A percentile compares a stretch with the other conserved stretches of the same genome.
Evolutionary conservation across 1,140 invertebrate species (phyloP).

Genomic region (Proctacanthus coquilletti): DNA sequence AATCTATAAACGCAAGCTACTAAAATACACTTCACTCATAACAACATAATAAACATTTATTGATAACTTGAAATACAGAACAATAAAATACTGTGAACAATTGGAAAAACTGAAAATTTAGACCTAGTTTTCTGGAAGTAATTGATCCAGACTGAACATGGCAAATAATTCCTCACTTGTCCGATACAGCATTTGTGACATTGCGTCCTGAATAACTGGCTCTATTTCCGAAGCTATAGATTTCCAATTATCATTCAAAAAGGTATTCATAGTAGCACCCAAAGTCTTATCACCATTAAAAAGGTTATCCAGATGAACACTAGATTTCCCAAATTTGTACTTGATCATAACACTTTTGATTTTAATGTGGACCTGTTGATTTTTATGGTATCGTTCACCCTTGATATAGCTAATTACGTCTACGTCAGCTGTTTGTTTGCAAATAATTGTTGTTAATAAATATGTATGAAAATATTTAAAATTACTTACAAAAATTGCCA

Average conservation of each 20-base stretch:
- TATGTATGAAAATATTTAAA: background rate
- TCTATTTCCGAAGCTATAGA: slow-evolving; percentile 37
- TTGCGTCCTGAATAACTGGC: slow-evolving; percentile 36
- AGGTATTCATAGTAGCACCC: slow-evolving; percentile 41
- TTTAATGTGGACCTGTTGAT: slow-evolving; percentile 28
- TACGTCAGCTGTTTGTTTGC: slow-evolving; percentile 37
- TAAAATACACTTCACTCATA: too few relatives aligned
- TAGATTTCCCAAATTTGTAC: slow-evolving; percentile 41
- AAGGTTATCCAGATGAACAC: slow-evolving; percentile 46
- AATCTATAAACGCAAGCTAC: too few relatives aligned
- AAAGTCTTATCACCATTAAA: slow-evolving; percentile 51
- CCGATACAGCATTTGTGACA: slow-evolving; percentile 36
- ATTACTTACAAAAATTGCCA: slow-evolving; percentile 38
- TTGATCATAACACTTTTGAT: slow-evolving; percentile 44
- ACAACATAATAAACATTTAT: too few relatives aligned
- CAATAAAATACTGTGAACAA: too few relatives aligned
- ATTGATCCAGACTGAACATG: slow-evolving; percentile 21
- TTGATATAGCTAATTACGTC: slow-evolving; percentile 39
- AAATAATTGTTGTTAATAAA: slow-evolving; percentile 1
- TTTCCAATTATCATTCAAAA: slow-evolving; percentile 44
- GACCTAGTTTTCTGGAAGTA: slow-evolving; percentile 19
- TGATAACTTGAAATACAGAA: too few relatives aligned
- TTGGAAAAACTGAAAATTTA: too few relatives aligned
- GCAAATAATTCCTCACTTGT: slow-evolving; percentile 36
- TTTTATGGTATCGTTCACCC: slow-evolving; percentile 35